Evolutionary conservation across 2,113 vertebrate species (phyloP), one percentile per base, ranked within the genome.

Genomic region (Takifugu bimaculatus): DNA sequence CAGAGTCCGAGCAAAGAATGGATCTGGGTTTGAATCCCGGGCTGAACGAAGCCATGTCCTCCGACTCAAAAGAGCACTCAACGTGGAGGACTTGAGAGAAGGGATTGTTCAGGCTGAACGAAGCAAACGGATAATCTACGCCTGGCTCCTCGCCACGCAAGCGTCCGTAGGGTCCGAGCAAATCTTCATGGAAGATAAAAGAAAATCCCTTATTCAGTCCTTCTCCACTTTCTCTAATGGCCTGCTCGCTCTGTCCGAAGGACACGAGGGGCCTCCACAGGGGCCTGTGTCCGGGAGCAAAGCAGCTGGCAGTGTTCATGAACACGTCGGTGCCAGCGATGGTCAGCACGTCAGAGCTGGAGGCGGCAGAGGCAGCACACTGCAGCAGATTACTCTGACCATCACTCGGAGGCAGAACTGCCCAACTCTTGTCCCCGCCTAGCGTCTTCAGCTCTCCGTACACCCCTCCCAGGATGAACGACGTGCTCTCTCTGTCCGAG

Each of bases 181-280:
- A 93, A 94, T 98, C 95, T 96, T 99, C 97, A 93, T 93, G 96
- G 94, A 99, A 97, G 93, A 99, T 96, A 80, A 98, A 95, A 84
- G 96, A 98, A 92, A 98, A 96, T 50, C 95, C 96, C 89, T 96
- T 96, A 90, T 93, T 96, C 73, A 95, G 87, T 79, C 92, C 92
- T 0, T 94, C 93, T 67, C 93, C 93, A n/a, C 92, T 90, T 77
- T 91, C 92, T 54, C 85, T 92, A 69, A 91, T 90, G 15, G 92
- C 89, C 64, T 90, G 93, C 52, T 96, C 94, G 0, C 84, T 93
- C 87, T 96, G 95, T 58, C 95, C 95, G 70, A 96, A 93, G 14
- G 97, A 96, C 64, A 96, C 91, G 4, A 95, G 90, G 0, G 97
- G 96, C 77, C 93, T 94, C 97, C 97, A 98, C 44, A 97, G 85